Evolutionary conservation across 2,797 vertebrate species (phyloP), one percentile per base, ranked within the genome.

Genomic region (Pelochelys cantorii): DNA sequence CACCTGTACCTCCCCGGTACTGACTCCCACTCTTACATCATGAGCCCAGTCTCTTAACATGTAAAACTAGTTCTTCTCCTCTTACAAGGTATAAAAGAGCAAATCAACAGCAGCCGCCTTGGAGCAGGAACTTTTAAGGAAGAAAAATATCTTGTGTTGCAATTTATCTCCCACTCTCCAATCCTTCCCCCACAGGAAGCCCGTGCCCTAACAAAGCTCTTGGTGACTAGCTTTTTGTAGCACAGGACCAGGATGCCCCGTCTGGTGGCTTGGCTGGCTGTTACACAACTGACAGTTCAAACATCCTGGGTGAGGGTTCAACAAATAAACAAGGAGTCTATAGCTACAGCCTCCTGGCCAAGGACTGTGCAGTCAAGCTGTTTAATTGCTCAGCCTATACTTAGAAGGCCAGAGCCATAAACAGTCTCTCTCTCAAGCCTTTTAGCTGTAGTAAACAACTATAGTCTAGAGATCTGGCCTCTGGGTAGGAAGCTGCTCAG

Each of bases 1-100:
- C 0, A 0, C 84, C 37, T 22, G 0, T 81, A 52, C 18, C 2
- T 77, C 37, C 42, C 42, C 25, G 12, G 13, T 77, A 57, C 0
- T 15, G 25, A 88, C 86, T 85, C 31, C 17, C 52, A 0, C 13
- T 79, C 3, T 31, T 68, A 15, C 3, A 2, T 5, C 74, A 52
- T 83, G 37, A 88, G 29, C 29, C 79, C 42, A 14, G 37, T 81
- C 80, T 5, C 8, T 15, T 10, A 82, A 54, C 3, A 13, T 57
- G 9, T 9, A 48, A 48, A 92, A 81, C 11, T 27, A 54, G 65
- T 90, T 34, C 87, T 2, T 90, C 7, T 86, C 31, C 27, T 79
- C n/a, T 81, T 23, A 11, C 74, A 75, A 3, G 78, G 18, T 5
- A 22, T 86, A 79, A 88, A 92, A 68, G 18, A 37, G 56, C 8